Evolutionary conservation across 2,113 vertebrate genomes (phyloP).

Genomic region (Ornithorhynchus anatinus): DNA sequence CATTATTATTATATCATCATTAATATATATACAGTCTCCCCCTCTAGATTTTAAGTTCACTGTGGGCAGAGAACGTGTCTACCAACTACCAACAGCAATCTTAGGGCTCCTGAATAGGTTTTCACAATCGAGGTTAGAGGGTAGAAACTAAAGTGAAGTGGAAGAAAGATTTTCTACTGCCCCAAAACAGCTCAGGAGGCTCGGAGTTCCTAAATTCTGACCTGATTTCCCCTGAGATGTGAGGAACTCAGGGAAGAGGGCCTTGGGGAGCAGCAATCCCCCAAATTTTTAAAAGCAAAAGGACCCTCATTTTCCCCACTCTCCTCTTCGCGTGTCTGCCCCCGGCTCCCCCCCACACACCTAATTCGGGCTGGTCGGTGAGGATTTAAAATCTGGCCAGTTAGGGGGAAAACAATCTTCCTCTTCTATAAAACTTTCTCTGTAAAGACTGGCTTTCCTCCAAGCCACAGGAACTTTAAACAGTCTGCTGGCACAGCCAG

Average conservation of each 20-base stretch:
- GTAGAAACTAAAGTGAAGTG: too few species aligned
- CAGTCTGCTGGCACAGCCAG: slow-evolving; percentile 55
- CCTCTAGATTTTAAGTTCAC: too few species aligned
- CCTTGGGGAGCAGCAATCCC: background rate
- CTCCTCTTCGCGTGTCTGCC: background rate
- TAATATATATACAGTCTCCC: too few species aligned
- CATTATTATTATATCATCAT: too few species aligned
- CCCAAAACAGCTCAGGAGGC: background rate
- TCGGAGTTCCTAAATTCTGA: background rate
- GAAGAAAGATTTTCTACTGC: too few species aligned
- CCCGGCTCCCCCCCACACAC: slow-evolving; percentile 1
- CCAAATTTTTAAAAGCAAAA: background rate
- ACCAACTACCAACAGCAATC: too few species aligned
- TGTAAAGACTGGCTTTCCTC: slow-evolving; percentile 53
- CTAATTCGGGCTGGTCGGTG: slow-evolving; percentile 37
- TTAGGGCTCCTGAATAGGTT: too few species aligned
- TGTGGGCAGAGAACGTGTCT: too few species aligned
- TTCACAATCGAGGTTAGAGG: too few species aligned
- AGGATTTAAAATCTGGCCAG: slow-evolving; percentile 59
- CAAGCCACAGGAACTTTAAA: slow-evolving; percentile 73
- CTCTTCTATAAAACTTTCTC: slow-evolving; percentile 53
- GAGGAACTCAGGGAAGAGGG: background rate
- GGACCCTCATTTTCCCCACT: background rate
- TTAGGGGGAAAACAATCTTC: slow-evolving; percentile 44
- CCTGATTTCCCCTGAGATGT: background rate